Evolutionary conservation across 1,140 invertebrate genomes (phyloP), one percentile per base, ranked within the genome.

Genomic region (Drosophila yakuba): DNA sequence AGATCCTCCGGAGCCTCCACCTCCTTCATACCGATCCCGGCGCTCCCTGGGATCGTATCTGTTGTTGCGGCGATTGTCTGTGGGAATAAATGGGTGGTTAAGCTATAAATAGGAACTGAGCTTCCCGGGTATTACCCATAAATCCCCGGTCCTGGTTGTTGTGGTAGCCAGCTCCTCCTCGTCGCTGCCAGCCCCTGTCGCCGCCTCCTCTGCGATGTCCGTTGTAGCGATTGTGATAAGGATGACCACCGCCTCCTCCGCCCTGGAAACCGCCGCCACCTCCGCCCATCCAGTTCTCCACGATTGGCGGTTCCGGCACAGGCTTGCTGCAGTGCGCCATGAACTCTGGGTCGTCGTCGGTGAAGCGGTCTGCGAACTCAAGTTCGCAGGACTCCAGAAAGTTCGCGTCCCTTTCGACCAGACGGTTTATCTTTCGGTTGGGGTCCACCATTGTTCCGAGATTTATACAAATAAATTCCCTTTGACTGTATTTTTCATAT

Each of bases 351-450:
- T 95, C 94, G 3, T 93, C 84, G 12, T 94, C 93, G 23, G 94
- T 94, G 54, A 93, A 95, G 51, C 94, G 93, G 64, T 91, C 66
- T 25, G 83, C 78, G 68, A 94, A 95, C 75, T 94, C 93, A 17
- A 92, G 74, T 57, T 95, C 94, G 61, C 94, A 94, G 74, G 93
- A 91, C 36, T 91, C 90, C 17, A 95, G 61, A 57, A 94, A 94
- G 25, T 89, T 83, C 4, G 92, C 47, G 63, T 94, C 93, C 47
- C 82, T 88, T 17, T 93, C 91, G 5, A 92, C 92, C 8, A 93
- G 55, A 32, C 88, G 78, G 68, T 92, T 92, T n/a, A 92, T 92
- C 74, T 92, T 92, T 6, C 92, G 75, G 55, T 92, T 92, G 1
- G 92, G 92, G 72, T 92, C 92, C 11, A 92, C 92, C 92, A 92